phyloP scores from a whole-genome alignment of 2,113 vertebrate species.

The Anthoscopus minutus region DNA sequence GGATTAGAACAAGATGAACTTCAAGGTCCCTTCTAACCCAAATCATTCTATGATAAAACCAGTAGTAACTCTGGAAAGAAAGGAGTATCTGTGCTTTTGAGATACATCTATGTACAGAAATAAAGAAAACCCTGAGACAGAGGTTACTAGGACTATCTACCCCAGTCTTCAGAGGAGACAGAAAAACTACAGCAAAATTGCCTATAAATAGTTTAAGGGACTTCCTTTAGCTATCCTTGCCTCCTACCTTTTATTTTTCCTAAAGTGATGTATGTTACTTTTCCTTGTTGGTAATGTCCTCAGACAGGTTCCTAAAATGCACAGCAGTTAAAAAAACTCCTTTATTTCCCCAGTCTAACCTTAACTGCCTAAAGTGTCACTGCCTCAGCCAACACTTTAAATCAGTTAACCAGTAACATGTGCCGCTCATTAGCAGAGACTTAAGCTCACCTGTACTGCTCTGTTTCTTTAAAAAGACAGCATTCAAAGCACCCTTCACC shows the following conservation, averaged over 20 bases:
- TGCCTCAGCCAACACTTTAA: not conserved
- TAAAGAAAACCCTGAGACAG: not conserved
- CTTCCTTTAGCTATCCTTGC: not conserved
- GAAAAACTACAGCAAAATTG: not conserved
- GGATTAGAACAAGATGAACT: not conserved
- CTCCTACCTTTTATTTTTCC: not conserved
- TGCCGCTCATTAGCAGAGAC: constrained; percentile 48
- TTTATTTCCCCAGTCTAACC: not conserved
- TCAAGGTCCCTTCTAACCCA: not conserved
- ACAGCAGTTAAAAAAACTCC: not conserved
- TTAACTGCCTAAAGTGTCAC: not conserved
- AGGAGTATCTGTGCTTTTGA: not conserved
- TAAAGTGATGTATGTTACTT: not conserved
- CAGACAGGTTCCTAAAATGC: not conserved
- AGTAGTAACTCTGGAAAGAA: not conserved
- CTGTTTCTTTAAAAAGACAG: not conserved
- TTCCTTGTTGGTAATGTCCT: not conserved
- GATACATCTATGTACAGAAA: not conserved
- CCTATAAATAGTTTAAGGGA: not conserved
- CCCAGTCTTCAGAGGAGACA: not conserved
- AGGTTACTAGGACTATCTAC: not conserved
- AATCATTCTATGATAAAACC: not conserved
- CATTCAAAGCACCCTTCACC: constrained; percentile 11
- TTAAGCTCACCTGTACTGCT: constrained; percentile 27
- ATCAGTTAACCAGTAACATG: constrained; percentile 17